A percentile compares a stretch with the other conserved stretches of the same genome.
Conservation (phyloP, 2,888 invertebrate species). For the Drosophila prostipennis region DNA sequence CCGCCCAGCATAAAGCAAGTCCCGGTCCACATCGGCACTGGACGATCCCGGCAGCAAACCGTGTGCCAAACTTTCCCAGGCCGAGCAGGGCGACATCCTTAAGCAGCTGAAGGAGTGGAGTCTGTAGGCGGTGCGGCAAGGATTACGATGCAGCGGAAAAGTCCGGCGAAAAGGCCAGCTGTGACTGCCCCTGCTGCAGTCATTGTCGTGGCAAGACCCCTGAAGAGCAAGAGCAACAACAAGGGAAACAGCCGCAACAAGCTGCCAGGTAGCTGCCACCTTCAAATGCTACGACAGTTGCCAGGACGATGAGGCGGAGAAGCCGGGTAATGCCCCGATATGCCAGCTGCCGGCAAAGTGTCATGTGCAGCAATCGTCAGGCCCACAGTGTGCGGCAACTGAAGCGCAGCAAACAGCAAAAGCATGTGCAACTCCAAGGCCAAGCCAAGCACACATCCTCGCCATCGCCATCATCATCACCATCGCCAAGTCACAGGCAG, state of each 20-base stretch:
- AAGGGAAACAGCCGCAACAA: constrained; percentile 18
- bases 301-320: constrained; percentile 45
- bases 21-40: constrained; percentile 76
- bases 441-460: constrained; percentile 22
- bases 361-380: constrained; percentile 74
- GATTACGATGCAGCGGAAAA: constrained; percentile 64
- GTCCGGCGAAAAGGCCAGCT: constrained; percentile 41
- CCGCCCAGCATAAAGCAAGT: constrained; percentile 47
- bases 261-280: constrained; percentile 41
- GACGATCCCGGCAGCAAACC: constrained; percentile 40
- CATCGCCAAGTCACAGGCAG: constrained; percentile 29
- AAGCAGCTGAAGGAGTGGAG: constrained; percentile 84
- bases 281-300: constrained; percentile 70
- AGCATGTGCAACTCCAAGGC: constrained; percentile 31
- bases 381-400: constrained; percentile 72
- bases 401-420: constrained; percentile 69
- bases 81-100: constrained; percentile 79
- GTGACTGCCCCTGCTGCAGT: constrained; percentile 78
- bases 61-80: constrained; percentile 57
- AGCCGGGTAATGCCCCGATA: constrained; percentile 50
- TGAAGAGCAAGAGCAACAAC: constrained; percentile 26
- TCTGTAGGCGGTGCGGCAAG: constrained; percentile 79
- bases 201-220: constrained; percentile 60
- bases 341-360: constrained; percentile 70
- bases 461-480: constrained; percentile 34